Percentiles rank a stretch among this genome's conserved stretches.
phyloP scores from a whole-genome alignment of 2,113 vertebrate species.

The Platysteira castanea region DNA sequence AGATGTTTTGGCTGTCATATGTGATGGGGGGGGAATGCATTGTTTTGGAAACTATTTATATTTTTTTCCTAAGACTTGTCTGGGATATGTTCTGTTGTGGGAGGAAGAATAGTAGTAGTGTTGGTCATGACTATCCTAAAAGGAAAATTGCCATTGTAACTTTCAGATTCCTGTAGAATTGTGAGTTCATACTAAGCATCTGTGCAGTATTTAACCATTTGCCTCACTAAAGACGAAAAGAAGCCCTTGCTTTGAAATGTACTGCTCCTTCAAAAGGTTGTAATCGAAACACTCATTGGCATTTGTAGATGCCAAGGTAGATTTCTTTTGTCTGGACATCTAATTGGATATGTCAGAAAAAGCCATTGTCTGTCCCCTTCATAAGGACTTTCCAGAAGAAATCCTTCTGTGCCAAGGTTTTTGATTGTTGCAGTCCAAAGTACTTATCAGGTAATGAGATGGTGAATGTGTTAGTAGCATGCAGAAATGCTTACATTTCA shows the following conservation, averaged over 20 bases:
- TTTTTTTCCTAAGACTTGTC: slow-evolving; percentile 70
- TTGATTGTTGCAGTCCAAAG: slow-evolving; percentile 60
- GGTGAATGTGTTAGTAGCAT: slow-evolving; percentile 75
- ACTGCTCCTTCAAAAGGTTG: slow-evolving; percentile 64
- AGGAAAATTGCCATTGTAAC: slow-evolving; percentile 79
- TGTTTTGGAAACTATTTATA: slow-evolving; percentile 74
- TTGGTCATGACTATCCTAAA: slow-evolving; percentile 75
- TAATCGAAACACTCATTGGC: slow-evolving; percentile 40
- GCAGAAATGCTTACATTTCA: slow-evolving; percentile 60
- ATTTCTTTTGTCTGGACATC: slow-evolving; percentile 70
- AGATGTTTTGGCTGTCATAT: slow-evolving; percentile 63
- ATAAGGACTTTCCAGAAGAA: slow-evolving; percentile 56
- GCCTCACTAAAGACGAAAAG: slow-evolving; percentile 67
- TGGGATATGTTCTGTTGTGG: slow-evolving; percentile 67
- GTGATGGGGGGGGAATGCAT: slow-evolving; percentile 44
- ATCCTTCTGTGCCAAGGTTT: slow-evolving; percentile 1
- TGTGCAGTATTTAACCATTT: slow-evolving; percentile 70
- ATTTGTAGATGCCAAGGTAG: slow-evolving; percentile 76
- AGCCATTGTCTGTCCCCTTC: slow-evolving; percentile 1
- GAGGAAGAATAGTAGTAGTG: slow-evolving; percentile 44
- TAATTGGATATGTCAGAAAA: slow-evolving; percentile 59
- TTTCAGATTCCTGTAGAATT: slow-evolving; percentile 85
- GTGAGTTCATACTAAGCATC: slow-evolving; percentile 76
- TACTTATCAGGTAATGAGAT: slow-evolving; percentile 25
- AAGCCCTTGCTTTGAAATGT: slow-evolving; percentile 53